Percentiles rank a stretch among this genome's conserved stretches.
Evolutionary conservation across 2,797 vertebrate species (phyloP).

Genomic region (Macroramphosus scolopax): DNA sequence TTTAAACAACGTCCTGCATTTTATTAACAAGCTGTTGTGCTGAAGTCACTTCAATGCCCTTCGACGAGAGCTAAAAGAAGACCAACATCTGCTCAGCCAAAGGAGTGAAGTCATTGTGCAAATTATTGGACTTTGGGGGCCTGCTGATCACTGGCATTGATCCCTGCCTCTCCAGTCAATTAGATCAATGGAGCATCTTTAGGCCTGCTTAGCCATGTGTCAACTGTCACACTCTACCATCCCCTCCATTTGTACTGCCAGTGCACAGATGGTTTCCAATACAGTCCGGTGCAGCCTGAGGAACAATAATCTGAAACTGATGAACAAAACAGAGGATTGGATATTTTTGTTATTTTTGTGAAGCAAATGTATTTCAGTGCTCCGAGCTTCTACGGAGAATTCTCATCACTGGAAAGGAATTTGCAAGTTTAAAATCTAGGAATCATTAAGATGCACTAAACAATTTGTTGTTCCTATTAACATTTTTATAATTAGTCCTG

Average conservation of each 20-base stretch:
- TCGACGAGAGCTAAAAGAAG: conserved; percentile 32
- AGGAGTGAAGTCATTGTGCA: conserved; percentile 60
- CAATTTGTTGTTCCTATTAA: too few relatives aligned
- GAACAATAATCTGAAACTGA: conserved; percentile 45
- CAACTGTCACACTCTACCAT: conserved; percentile 61
- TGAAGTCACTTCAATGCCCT: conserved; percentile 9
- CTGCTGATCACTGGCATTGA: conserved; percentile 80
- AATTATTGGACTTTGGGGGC: conserved; percentile 69
- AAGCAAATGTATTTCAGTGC: too few relatives aligned
- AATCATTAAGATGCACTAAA: too few relatives aligned
- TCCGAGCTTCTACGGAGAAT: too few relatives aligned
- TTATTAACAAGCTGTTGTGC: conserved; percentile 8
- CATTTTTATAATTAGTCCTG: too few relatives aligned
- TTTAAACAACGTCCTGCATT: neutral
- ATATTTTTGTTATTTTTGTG: too few relatives aligned
- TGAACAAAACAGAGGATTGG: conserved; percentile 17
- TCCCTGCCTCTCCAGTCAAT: conserved; percentile 68
- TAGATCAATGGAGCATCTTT: conserved; percentile 79
- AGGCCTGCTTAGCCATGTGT: conserved; percentile 72
- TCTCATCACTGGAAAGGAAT: too few relatives aligned
- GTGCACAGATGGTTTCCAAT: conserved; percentile 62
- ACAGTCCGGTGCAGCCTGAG: conserved; percentile 18
- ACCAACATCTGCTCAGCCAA: conserved; percentile 55
- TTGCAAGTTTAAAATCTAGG: too few relatives aligned
- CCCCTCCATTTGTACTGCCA: conserved; percentile 58